Percentiles rank a stretch among this genome's conserved stretches.
Evolutionary conservation across 23 tunicate genomes (phyloP).

Genomic region (Trididemnum miniatum): DNA sequence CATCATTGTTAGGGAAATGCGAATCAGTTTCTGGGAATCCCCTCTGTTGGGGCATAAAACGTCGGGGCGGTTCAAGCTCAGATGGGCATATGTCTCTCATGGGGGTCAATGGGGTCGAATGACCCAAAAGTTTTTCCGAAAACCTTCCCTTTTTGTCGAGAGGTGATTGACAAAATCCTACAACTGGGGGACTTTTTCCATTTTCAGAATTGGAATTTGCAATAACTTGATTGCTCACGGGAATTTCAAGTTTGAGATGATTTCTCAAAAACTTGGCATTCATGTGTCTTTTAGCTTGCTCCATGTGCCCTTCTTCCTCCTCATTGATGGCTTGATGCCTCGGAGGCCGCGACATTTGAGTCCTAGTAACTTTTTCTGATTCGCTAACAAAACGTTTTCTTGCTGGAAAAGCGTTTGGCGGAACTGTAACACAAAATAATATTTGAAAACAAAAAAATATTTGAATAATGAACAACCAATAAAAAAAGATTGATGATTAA

Average conservation of each 20-base stretch:
- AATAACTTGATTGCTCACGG: background rate
- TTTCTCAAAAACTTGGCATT: background rate
- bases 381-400: slow-evolving; percentile 12
- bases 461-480: no score
- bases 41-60: background rate
- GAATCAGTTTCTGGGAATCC: background rate
- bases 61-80: background rate
- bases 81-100: background rate
- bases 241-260: slow-evolving; percentile 1
- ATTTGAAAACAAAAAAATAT: no score
- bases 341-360: background rate
- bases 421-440: no score
- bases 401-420: background rate
- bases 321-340: background rate
- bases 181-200: background rate
- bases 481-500: no score
- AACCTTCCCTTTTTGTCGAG: background rate
- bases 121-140: background rate
- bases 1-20: background rate
- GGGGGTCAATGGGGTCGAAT: slow-evolving; percentile 16
- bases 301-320: background rate
- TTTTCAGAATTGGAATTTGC: background rate
- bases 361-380: background rate
- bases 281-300: background rate
- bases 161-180: background rate